Conservation (phyloP, 23 tunicate genomes). For the Halocynthia aurantium region DNA sequence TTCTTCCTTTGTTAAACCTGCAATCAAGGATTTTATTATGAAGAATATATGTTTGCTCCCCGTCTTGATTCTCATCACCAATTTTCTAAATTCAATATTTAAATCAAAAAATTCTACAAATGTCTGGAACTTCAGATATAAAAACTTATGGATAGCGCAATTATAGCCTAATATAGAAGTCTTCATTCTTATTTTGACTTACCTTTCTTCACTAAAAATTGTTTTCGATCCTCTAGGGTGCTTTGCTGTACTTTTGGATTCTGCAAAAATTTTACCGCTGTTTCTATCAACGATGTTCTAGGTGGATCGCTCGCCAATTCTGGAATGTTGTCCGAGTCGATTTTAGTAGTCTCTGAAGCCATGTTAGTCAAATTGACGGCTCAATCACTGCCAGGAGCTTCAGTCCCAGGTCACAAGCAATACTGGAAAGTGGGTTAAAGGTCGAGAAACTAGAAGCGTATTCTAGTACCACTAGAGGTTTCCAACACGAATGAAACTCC, state of each 20-base stretch:
- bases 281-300: conserved; percentile 31
- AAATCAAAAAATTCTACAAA: no score
- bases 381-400: no score
- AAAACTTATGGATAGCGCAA: not conserved
- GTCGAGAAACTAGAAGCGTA: no score
- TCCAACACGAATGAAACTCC: no score
- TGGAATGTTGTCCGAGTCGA: conserved; percentile 20
- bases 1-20: conserved; percentile 58
- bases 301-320: conserved; percentile 12
- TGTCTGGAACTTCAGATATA: not conserved
- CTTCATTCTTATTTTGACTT: not conserved
- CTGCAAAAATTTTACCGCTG: conserved; percentile 63
- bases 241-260: conserved; percentile 56
- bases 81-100: no score
- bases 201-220: conserved; percentile 24
- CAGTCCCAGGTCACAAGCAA: no score
- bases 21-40: not conserved
- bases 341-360: no score
- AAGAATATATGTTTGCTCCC: no score
- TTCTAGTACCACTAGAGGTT: no score
- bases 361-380: no score
- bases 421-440: no score
- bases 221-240: conserved; percentile 37
- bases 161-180: not conserved
- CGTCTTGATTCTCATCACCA: no score